A percentile compares a stretch with the other conserved stretches of the same genome.
Evolutionary conservation across 2,888 invertebrate genomes (phyloP).

Genomic region (Apodemia hepburni): DNA sequence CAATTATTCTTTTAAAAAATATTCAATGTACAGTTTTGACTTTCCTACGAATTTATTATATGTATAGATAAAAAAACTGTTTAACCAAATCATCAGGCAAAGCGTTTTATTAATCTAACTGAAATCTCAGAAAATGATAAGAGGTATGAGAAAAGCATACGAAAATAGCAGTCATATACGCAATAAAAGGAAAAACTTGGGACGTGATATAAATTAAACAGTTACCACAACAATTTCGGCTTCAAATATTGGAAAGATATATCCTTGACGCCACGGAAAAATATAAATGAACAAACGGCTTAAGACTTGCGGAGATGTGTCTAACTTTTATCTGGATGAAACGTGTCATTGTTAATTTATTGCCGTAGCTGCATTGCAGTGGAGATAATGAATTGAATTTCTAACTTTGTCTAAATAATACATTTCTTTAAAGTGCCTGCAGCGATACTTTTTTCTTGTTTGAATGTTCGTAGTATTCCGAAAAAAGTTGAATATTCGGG

Average conservation of each 20-base stretch:
- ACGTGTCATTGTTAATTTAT: constrained; percentile 13
- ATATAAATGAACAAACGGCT: constrained; percentile 15
- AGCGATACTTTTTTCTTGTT: no score
- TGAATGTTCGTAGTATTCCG: no score
- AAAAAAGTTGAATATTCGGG: no score
- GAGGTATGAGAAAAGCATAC: not conserved
- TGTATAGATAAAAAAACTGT: no score
- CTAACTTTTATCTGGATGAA: constrained; percentile 14
- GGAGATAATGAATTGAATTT: constrained; percentile 2
- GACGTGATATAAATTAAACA: constrained; percentile 10
- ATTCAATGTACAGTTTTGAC: no score
- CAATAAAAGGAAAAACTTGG: constrained; percentile 1
- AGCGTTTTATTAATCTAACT: not conserved
- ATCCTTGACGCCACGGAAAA: constrained; percentile 8
- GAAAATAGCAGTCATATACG: not conserved
- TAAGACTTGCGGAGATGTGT: constrained; percentile 8
- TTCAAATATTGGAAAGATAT: constrained; percentile 13
- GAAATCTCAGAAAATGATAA: not conserved
- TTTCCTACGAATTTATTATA: no score
- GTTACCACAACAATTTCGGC: not conserved
- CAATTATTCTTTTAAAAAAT: no score
- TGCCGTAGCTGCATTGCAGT: constrained; percentile 1
- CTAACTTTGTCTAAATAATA: not conserved
- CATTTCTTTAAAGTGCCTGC: not conserved
- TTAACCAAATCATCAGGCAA: no score